Evolutionary conservation across 2,113 vertebrate genomes (phyloP).

Genomic region (Cottus gobio): DNA sequence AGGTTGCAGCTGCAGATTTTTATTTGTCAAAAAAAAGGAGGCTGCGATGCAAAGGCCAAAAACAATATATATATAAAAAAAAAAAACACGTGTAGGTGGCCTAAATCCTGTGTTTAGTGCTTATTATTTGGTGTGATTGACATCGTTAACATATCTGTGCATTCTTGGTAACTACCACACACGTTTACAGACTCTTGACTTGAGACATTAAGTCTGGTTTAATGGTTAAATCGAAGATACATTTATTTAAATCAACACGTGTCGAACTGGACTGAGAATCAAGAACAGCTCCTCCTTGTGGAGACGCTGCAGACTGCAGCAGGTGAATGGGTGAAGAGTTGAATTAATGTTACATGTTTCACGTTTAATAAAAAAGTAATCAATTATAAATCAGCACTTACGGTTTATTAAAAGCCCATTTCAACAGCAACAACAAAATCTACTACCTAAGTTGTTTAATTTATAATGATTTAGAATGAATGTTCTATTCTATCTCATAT

Average conservation of each 20-base stretch:
- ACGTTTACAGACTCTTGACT: not conserved
- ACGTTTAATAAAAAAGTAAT: not conserved
- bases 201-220: not conserved
- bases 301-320: not conserved
- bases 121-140: not conserved
- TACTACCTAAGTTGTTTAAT: not conserved
- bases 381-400: not conserved
- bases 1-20: not conserved
- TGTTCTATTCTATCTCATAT: not conserved
- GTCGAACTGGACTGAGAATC: not conserved
- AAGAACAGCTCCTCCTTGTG: conserved; percentile 5
- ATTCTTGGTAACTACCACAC: not conserved
- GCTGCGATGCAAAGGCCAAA: not conserved
- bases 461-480: too few relatives aligned
- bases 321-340: not conserved
- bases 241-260: not conserved
- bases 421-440: not conserved
- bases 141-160: not conserved
- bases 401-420: not conserved
- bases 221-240: not conserved
- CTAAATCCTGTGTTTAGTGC: not conserved
- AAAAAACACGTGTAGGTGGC: not conserved
- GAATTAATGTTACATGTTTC: not conserved
- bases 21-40: not conserved
- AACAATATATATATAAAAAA: not conserved